A percentile compares a stretch with the other conserved stretches of the same genome.
phyloP scores from a whole-genome alignment of 2,113 vertebrate genomes.

The Ciconia stormi region DNA sequence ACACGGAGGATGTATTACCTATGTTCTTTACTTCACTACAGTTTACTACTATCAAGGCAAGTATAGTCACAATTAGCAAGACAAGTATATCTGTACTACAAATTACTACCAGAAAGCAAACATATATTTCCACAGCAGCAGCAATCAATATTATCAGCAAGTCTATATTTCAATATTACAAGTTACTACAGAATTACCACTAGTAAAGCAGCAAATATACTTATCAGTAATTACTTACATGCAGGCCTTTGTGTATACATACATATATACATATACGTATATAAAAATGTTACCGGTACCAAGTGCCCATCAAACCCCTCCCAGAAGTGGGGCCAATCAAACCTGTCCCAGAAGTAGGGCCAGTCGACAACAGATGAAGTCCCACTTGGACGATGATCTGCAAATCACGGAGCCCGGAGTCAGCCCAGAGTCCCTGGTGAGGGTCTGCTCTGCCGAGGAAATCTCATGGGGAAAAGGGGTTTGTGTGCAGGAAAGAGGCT shows the following conservation, averaged over 20 bases:
- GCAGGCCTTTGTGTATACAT: background rate
- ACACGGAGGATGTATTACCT: background rate
- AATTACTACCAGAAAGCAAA: background rate
- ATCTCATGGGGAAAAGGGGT: background rate
- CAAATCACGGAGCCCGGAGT: background rate
- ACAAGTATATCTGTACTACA: background rate
- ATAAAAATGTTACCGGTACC: background rate
- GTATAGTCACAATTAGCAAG: background rate
- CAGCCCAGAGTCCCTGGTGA: background rate
- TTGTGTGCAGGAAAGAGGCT: background rate
- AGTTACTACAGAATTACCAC: background rate
- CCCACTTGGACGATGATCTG: background rate
- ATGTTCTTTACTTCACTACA: background rate
- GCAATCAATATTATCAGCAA: background rate
- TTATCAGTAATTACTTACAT: background rate
- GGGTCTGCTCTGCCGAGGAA: background rate
- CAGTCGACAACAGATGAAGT: accelerated
- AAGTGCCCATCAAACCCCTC: background rate
- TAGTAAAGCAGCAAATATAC: background rate
- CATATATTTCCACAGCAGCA: background rate
- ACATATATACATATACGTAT: too few relatives aligned
- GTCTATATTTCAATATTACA: background rate
- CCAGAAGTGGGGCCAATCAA: background rate
- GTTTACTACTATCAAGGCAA: background rate
- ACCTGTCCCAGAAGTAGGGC: background rate